phyloP scores from a whole-genome alignment of 2,888 invertebrate species.

The Gibbula magus region DNA sequence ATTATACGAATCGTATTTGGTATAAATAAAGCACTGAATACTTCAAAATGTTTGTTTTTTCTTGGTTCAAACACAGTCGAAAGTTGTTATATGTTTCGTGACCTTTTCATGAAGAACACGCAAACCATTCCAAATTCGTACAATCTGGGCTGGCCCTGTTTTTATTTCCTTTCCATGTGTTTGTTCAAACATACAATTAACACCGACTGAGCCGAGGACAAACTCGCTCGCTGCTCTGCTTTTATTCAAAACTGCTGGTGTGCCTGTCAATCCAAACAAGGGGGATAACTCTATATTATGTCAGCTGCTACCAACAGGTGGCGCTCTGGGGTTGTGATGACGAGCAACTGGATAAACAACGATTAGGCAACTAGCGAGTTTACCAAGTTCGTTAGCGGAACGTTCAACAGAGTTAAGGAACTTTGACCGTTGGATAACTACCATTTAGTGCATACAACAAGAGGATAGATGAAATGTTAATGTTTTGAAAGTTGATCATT shows the following conservation, averaged over 20 bases:
- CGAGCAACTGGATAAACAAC: neutral
- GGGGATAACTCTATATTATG: conserved; percentile 25
- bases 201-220: neutral
- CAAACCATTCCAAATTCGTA: conserved; percentile 14
- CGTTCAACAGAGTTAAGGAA: neutral
- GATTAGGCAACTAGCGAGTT: conserved; percentile 6
- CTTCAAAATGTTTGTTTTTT: neutral
- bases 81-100: neutral
- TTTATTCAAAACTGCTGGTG: neutral
- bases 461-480: too few relatives aligned
- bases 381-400: neutral
- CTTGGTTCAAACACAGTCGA: neutral
- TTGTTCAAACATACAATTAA: conserved; percentile 20
- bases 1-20: too few relatives aligned
- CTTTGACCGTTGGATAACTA: too few relatives aligned
- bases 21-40: conserved; percentile 2
- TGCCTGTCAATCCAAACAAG: conserved; percentile 26
- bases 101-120: neutral
- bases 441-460: too few relatives aligned
- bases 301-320: conserved; percentile 31
- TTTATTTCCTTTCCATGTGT: conserved; percentile 14
- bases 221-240: neutral
- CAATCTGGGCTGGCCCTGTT: conserved; percentile 12
- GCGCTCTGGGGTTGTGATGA: neutral
- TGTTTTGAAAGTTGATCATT: too few relatives aligned